Evolutionary conservation across 2,888 invertebrate genomes (phyloP).

Genomic region (Crocallis elinguaria): DNA sequence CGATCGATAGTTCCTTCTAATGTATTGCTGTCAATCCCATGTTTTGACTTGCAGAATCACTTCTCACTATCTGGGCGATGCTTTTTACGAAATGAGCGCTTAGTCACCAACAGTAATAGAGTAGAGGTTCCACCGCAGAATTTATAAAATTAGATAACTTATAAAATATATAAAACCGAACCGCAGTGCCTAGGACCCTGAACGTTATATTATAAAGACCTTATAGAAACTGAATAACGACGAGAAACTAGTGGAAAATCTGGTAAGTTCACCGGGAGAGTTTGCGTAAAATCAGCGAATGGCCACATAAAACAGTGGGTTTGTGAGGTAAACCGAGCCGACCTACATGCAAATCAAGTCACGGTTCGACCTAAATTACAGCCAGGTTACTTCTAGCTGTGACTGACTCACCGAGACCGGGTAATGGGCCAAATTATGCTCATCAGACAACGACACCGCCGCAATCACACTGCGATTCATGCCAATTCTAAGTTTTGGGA

Average conservation of each 20-base stretch:
- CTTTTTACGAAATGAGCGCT: constrained; percentile 55
- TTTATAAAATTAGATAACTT: not conserved
- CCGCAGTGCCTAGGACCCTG: not conserved
- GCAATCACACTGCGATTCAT: constrained; percentile 69
- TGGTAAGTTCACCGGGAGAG: constrained; percentile 24
- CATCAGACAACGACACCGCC: constrained; percentile 64
- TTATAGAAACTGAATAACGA: constrained; percentile 2
- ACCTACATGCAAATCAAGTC: constrained; percentile 80
- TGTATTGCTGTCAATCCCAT: constrained; percentile 81
- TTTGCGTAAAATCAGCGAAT: constrained; percentile 65
- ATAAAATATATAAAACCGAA: not conserved
- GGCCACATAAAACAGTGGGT: constrained; percentile 49
- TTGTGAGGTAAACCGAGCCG: constrained; percentile 58
- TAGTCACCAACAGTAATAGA: constrained; percentile 66
- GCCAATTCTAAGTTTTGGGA: constrained; percentile 58
- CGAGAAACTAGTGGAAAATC: constrained; percentile 42
- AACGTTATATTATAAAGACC: not conserved
- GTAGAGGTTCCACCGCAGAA: constrained; percentile 42
- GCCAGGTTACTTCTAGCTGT: constrained; percentile 57
- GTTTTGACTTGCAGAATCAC: constrained; percentile 77
- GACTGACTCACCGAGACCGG: constrained; percentile 58
- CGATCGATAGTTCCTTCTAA: constrained; percentile 79
- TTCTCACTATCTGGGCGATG: constrained; percentile 54
- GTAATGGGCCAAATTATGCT: constrained; percentile 71
- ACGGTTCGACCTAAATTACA: constrained; percentile 76